A percentile compares a stretch with the other conserved stretches of the same genome.
Conservation (phyloP, 2,888 invertebrate genomes). For the Aproaerema taeniolella region DNA sequence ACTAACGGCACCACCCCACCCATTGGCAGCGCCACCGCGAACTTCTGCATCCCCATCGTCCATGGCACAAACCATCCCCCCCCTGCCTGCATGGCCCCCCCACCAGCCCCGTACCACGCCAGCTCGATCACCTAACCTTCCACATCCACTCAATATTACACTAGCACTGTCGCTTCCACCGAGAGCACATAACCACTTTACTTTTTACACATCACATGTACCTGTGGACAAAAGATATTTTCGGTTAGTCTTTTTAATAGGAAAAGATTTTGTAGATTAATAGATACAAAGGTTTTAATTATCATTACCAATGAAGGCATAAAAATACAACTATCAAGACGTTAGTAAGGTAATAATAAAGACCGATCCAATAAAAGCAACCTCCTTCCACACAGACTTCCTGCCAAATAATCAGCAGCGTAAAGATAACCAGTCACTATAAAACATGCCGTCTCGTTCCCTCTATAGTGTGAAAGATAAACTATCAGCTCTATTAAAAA, state of each 20-base stretch:
- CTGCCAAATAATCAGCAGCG: constrained; percentile 3
- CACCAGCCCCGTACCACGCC: constrained; percentile 71
- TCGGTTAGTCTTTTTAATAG: constrained; percentile 17
- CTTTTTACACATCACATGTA: constrained; percentile 48
- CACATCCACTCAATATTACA: constrained; percentile 51
- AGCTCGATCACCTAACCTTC: constrained; percentile 58
- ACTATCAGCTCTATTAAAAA: constrained; percentile 10
- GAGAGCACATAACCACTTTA: constrained; percentile 26
- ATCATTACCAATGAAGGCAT: too few relatives aligned
- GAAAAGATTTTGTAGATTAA: too few relatives aligned
- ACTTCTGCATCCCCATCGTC: constrained; percentile 71
- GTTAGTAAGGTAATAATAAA: too few relatives aligned
- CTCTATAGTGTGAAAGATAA: neutral
- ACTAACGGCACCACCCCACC: constrained; percentile 64
- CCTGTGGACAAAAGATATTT: constrained; percentile 48
- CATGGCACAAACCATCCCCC: constrained; percentile 70
- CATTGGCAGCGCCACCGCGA: constrained; percentile 70
- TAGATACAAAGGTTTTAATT: too few relatives aligned
- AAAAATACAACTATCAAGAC: too few relatives aligned
- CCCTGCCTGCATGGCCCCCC: constrained; percentile 69
- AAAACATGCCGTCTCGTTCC: neutral
- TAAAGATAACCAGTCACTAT: neutral
- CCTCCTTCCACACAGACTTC: too few relatives aligned
- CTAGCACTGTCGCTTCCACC: constrained; percentile 35
- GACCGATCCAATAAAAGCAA: too few relatives aligned